These are phyloP conservation scores for Nyctereutes procyonoides DNA, from an alignment of 2,113 vertebrate species.

Conservation along the genomic window DNA sequence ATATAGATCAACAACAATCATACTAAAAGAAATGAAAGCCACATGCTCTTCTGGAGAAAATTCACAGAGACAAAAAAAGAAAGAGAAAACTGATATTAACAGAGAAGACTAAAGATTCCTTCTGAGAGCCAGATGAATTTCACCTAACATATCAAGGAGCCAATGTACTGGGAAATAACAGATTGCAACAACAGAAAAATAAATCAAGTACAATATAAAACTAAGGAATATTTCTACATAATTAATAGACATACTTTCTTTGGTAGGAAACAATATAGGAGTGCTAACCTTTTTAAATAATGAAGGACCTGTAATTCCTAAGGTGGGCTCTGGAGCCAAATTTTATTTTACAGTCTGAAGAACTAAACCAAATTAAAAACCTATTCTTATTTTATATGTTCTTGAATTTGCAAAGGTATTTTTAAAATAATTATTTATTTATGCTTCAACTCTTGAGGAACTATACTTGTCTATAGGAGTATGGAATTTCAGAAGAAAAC, in stretches of 20 bases:
- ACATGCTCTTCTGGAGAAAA: neutral
- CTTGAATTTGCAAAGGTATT: neutral
- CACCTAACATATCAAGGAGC: neutral
- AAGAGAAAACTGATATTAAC: neutral
- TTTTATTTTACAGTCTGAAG: neutral
- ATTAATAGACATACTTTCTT: neutral
- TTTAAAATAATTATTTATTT: neutral
- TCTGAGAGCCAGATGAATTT: neutral
- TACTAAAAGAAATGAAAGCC: neutral
- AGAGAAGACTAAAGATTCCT: neutral
- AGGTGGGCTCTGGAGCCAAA: neutral
- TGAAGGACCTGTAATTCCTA: neutral
- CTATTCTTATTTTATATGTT: neutral
- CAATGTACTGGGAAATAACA: neutral
- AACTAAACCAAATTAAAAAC: constrained; percentile 12
- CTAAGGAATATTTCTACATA: neutral
- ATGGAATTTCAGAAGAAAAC: neutral
- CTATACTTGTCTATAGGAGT: neutral
- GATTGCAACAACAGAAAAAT: neutral
- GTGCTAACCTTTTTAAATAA: neutral
- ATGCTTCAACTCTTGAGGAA: neutral
- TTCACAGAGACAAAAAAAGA: neutral
- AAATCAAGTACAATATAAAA: neutral
- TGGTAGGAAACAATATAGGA: neutral
- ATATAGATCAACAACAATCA: neutral